A percentile compares a stretch with the other conserved stretches of the same genome.
phyloP scores from a whole-genome alignment of 2,888 invertebrate genomes.

The Sericinus montela region DNA sequence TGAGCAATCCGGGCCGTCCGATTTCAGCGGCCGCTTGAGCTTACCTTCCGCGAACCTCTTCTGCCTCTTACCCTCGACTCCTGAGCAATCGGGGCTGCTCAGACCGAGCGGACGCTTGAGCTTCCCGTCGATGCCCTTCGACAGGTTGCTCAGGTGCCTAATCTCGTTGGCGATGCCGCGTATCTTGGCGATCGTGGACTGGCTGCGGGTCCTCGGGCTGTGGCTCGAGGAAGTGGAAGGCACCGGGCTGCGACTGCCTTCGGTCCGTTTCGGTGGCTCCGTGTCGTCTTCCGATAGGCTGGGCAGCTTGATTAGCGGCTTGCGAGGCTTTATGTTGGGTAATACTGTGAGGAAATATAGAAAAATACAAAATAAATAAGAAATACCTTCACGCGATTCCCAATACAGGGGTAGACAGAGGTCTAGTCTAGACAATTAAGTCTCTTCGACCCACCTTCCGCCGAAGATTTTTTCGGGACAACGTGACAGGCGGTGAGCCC shows the following conservation, averaged over 20 bases:
- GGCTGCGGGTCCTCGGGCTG: conserved; percentile 32
- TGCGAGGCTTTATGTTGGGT: conserved; percentile 69
- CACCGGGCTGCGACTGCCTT: background rate
- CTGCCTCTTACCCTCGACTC: conserved; percentile 41
- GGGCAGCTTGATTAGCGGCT: conserved; percentile 57
- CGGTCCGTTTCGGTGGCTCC: conserved; percentile 34
- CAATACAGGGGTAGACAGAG: no score
- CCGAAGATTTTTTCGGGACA: no score
- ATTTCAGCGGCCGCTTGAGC: no score
- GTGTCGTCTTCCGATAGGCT: conserved; percentile 49
- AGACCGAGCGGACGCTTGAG: conserved; percentile 38
- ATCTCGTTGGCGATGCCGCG: conserved; percentile 55
- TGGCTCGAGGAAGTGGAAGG: conserved; percentile 21
- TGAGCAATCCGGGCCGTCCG: no score
- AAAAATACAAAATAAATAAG: no score
- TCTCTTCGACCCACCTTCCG: no score
- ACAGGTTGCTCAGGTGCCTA: conserved; percentile 39
- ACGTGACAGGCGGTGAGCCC: no score
- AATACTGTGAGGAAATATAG: conserved; percentile 39
- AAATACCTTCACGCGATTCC: no score
- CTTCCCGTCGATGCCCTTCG: conserved; percentile 35
- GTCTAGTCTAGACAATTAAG: no score
- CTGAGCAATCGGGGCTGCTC: conserved; percentile 26
- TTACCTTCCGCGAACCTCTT: conserved; percentile 24
- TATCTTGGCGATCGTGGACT: conserved; percentile 46